These are phyloP conservation scores for Crypturellus undulatus DNA, from an alignment of 2,113 vertebrate genomes.

Conservation along the genomic window DNA sequence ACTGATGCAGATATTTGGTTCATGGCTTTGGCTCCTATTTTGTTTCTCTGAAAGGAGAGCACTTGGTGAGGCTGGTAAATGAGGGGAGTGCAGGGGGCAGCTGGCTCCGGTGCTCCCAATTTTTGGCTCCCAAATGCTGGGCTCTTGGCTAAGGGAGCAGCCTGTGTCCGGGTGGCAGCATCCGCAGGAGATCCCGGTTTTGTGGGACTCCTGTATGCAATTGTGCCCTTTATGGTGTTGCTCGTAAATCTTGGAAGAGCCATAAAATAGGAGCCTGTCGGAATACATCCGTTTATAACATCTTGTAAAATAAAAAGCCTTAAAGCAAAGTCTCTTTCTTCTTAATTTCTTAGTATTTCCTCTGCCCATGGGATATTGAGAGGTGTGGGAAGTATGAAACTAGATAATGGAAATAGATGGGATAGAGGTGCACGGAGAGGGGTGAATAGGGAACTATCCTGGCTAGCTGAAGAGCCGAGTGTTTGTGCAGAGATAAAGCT, in stretches of 20 bases:
- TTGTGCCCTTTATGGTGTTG: background rate
- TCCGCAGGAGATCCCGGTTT: background rate
- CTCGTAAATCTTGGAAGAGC: background rate
- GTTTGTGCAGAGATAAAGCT: background rate
- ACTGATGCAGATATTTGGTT: background rate
- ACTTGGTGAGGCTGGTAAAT: background rate
- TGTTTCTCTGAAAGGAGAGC: background rate
- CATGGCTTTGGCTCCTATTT: background rate
- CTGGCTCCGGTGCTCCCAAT: too few species aligned
- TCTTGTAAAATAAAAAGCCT: background rate
- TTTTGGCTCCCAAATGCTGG: background rate
- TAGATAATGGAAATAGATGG: background rate
- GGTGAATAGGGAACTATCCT: background rate
- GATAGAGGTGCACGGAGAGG: background rate
- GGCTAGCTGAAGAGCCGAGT: background rate
- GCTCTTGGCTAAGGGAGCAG: background rate
- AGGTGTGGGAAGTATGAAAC: background rate
- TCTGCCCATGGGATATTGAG: background rate
- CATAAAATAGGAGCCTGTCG: background rate
- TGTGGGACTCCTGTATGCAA: background rate
- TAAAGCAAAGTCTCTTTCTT: background rate
- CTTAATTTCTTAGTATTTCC: background rate
- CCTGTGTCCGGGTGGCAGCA: background rate
- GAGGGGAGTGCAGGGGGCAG: fast-evolving
- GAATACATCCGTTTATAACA: background rate